Base-by-base conservation (phyloP, 2,113 vertebrate genomes). In the Gymnobelideus leadbeateri region DNA sequence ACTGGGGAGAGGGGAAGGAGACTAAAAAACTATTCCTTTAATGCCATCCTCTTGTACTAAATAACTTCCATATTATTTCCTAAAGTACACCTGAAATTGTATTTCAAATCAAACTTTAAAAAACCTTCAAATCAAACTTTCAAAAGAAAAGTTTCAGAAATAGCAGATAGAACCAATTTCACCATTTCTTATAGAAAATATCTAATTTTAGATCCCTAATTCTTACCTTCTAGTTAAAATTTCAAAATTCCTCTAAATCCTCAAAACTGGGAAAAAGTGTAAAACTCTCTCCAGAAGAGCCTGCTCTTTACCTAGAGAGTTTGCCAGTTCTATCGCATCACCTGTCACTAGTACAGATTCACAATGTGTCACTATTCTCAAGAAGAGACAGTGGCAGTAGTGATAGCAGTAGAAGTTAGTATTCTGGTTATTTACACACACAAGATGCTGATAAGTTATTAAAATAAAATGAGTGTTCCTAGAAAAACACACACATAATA, bases 171-270 rank as follows among this genome's bases (percentile, higher is more conserved):
- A 89, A 77, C 68, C 8, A 25, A 94, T 50, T 51, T 89, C 26
- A 57, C 46, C 28, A 89, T 77, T 91, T 43, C 46, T 61, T 55
- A 89, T 3, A 24, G 94, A 57, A 52, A 96, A 96, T 57, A 89
- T 47, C 55, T 89, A 92, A 51, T 61, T 90, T 94, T 26, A 55
- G 46, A 89, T 49, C 52, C n/a, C 53, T 92, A 52, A 93, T 23
- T 8, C 68, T 55, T 49, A 52, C n/a, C 47, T 94, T 89, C 93
- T 61, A 61, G 50, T 95, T 93, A 91, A 24, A 51, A 23, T 6
- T 96, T 91, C 12, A 55, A 92, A 47, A 16, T 50, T 26, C 51
- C 54, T 91, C 53, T 95, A 89, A 96, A 96, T 95, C 93, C 53
- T 46, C 84, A 94, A 47, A 96, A 89, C 2, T 53, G 23, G n/a